These are phyloP conservation scores for Dicrurus megarhynchus DNA, from an alignment of 2,113 vertebrate genomes.

Conservation along the genomic window DNA sequence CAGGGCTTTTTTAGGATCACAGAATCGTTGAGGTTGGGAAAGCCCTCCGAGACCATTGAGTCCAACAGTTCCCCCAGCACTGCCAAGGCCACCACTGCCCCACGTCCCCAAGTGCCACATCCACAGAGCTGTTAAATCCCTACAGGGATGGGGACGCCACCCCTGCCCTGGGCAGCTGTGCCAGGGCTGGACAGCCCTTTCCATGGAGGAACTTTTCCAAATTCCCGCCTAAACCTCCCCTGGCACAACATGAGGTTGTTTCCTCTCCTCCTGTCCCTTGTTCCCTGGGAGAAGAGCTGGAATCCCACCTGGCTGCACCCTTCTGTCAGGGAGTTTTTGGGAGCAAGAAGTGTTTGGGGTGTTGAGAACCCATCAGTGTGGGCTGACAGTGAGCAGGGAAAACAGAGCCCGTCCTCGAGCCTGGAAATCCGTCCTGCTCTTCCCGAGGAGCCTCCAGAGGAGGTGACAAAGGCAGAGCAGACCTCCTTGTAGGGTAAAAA, in stretches of 20 bases:
- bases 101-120: background rate
- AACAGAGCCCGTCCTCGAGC: background rate
- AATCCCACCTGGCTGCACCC: background rate
- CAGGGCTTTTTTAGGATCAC: background rate
- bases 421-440: background rate
- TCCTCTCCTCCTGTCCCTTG: background rate
- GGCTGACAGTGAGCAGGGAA: background rate
- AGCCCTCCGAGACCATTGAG: background rate
- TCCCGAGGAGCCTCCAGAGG: background rate
- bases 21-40: rapidly evolving
- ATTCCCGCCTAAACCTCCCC: background rate
- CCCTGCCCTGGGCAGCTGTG: background rate
- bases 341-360: background rate
- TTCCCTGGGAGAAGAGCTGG: background rate
- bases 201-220: background rate
- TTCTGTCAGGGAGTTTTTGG: background rate
- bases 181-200: background rate
- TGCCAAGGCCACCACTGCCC: background rate
- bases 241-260: background rate
- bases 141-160: background rate
- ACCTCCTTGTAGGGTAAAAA: background rate
- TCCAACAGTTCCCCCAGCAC: background rate
- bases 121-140: background rate
- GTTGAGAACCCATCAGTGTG: background rate
- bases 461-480: background rate